Evolutionary conservation across 2,888 invertebrate species (phyloP).

Genomic region (Amblyjoppa proteus): DNA sequence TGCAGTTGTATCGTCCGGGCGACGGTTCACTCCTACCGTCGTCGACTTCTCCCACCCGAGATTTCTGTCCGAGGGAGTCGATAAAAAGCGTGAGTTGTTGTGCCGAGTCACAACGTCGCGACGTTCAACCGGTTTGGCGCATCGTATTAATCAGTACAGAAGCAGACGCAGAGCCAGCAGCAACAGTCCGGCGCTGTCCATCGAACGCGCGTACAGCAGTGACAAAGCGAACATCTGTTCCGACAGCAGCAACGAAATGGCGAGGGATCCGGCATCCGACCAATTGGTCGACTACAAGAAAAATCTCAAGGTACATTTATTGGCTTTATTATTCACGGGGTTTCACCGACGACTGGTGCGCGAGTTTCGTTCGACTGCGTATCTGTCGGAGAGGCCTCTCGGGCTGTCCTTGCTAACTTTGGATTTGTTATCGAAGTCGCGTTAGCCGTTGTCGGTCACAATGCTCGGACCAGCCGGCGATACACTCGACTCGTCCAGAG

Average conservation of each 20-base stretch:
- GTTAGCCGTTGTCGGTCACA: constrained; percentile 12
- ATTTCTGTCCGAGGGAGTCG: constrained; percentile 45
- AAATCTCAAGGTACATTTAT: constrained; percentile 86
- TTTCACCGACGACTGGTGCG: constrained; percentile 19
- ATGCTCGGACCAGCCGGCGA: neutral
- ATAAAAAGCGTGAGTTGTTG: constrained; percentile 76
- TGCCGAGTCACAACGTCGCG: constrained; percentile 54
- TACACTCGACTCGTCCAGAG: constrained; percentile 33
- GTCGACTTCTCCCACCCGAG: constrained; percentile 70
- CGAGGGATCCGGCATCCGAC: constrained; percentile 88
- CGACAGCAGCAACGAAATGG: constrained; percentile 79
- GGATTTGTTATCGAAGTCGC: neutral
- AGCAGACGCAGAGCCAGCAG: neutral
- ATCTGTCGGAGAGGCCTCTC: neutral
- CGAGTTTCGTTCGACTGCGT: neutral
- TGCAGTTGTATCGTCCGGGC: constrained; percentile 2
- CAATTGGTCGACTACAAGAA: constrained; percentile 89
- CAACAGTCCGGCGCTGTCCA: constrained; percentile 21
- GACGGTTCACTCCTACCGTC: constrained; percentile 48
- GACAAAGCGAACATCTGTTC: neutral
- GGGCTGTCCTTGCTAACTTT: neutral
- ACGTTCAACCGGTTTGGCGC: constrained; percentile 29
- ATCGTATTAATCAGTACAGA: neutral
- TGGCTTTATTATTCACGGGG: neutral
- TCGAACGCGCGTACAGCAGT: constrained; percentile 26